Percentiles rank a stretch among this genome's conserved stretches.
phyloP scores from a whole-genome alignment of 2,113 vertebrate species.

The Hepsetus odoe region DNA sequence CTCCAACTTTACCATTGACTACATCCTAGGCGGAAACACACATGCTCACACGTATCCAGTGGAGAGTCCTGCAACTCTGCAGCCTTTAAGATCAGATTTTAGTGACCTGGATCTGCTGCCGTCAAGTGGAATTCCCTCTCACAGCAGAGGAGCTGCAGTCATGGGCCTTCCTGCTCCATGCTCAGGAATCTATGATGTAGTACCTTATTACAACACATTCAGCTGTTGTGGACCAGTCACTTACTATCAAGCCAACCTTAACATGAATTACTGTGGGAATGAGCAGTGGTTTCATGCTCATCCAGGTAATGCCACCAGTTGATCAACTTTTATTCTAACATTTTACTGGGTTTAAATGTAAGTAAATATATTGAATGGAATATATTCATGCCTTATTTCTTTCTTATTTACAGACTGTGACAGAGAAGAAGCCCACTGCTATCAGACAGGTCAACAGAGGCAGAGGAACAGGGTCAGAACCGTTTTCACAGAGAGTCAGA shows the following conservation, averaged over 20 bases:
- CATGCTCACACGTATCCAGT: constrained; percentile 15
- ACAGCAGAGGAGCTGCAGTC: neutral
- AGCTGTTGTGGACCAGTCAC: constrained; percentile 30
- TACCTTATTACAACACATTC: constrained; percentile 22
- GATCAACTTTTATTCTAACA: neutral
- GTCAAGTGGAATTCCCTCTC: constrained; percentile 45
- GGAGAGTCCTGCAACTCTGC: constrained; percentile 12
- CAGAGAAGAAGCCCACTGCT: constrained; percentile 5
- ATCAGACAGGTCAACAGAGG: constrained; percentile 25
- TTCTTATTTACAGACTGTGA: constrained; percentile 25
- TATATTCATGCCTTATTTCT: neutral
- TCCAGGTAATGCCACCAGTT: constrained; percentile 27
- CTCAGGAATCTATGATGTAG: constrained; percentile 15
- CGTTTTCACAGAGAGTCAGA: constrained; percentile 72
- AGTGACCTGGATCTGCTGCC: neutral
- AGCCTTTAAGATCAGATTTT: neutral
- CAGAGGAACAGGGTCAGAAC: constrained; percentile 66
- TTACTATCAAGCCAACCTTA: constrained; percentile 46
- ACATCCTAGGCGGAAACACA: constrained; percentile 65
- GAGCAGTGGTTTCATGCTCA: constrained; percentile 25
- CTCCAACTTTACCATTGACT: constrained; percentile 72
- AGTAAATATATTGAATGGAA: no score
- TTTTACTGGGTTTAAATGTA: no score
- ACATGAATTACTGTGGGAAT: constrained; percentile 21
- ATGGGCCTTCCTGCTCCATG: constrained; percentile 39